These are phyloP conservation scores for Rhysida immarginata DNA, from an alignment of 1,140 invertebrate species.

Conservation along the genomic window DNA sequence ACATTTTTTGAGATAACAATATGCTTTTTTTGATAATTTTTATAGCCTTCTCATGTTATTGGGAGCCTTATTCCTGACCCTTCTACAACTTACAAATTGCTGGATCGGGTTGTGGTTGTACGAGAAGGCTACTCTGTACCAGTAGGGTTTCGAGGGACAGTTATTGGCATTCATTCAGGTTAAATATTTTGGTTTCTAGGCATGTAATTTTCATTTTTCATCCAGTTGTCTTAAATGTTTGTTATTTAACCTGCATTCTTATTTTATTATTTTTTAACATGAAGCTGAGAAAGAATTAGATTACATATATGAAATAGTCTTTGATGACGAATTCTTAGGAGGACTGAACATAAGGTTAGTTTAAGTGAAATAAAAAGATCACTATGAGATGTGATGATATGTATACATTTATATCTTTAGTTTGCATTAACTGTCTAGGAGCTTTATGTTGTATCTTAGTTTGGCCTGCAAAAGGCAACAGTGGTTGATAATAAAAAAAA, in stretches of 20 bases:
- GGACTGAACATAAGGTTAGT: slow-evolving; percentile 38
- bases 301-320: slow-evolving; percentile 52
- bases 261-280: slow-evolving; percentile 1
- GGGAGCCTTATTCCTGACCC: slow-evolving; percentile 45
- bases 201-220: neutral
- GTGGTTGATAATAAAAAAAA: neutral
- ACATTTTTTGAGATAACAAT: neutral
- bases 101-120: slow-evolving; percentile 69
- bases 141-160: slow-evolving; percentile 60
- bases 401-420: neutral
- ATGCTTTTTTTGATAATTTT: slow-evolving; percentile 6
- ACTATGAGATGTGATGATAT: neutral
- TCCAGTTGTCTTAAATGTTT: neutral
- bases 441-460: neutral
- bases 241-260: neutral
- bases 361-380: neutral
- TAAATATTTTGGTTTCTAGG: neutral
- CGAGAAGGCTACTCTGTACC: slow-evolving; percentile 57
- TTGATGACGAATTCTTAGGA: slow-evolving; percentile 56
- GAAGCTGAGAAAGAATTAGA: slow-evolving; percentile 32
- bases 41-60: slow-evolving; percentile 25
- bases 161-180: slow-evolving; percentile 41
- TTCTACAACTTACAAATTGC: slow-evolving; percentile 44
- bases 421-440: neutral
- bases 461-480: neutral